These are phyloP conservation scores for Drosophila sulfurigaster DNA, from an alignment of 1,140 invertebrate species.

Conservation along the genomic window DNA sequence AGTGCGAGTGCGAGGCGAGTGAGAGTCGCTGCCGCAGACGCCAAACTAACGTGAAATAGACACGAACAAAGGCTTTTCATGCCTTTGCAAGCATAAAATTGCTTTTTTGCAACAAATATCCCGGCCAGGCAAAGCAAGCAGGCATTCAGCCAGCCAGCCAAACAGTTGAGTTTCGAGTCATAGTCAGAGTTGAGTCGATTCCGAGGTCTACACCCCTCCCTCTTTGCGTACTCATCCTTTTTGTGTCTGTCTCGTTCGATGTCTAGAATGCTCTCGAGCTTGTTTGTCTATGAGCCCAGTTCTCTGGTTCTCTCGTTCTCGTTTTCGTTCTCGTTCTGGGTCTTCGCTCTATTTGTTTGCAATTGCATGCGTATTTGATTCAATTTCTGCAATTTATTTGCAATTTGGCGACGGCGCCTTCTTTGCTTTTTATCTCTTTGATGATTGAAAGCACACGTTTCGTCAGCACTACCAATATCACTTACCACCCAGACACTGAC, in stretches of 20 bases:
- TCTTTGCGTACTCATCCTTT: background rate
- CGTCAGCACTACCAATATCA: conserved; percentile 49
- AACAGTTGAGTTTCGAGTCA: conserved; percentile 24
- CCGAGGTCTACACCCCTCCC: conserved; percentile 7
- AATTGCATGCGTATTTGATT: conserved; percentile 84
- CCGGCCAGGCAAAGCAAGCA: conserved; percentile 48
- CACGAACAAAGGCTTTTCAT: conserved; percentile 85
- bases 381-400: conserved; percentile 84
- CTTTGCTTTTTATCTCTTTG: conserved; percentile 76
- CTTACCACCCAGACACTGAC: conserved; percentile 25
- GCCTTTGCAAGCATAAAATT: conserved; percentile 85
- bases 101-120: conserved; percentile 84
- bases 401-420: conserved; percentile 73
- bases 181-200: conserved; percentile 22
- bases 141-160: conserved; percentile 27
- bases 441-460: conserved; percentile 81
- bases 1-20: conserved; percentile 10
- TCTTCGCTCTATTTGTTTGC: conserved; percentile 75
- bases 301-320: background rate
- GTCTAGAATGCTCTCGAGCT: conserved; percentile 20
- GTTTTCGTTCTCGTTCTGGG: background rate
- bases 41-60: conserved; percentile 84
- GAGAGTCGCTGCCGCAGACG: conserved; percentile 63
- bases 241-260: conserved; percentile 15
- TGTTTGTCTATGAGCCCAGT: conserved; percentile 45